Percentiles rank a stretch among this genome's conserved stretches.
phyloP scores from a whole-genome alignment of 2,888 invertebrate species.

The Ommatoiulus sabulosus region DNA sequence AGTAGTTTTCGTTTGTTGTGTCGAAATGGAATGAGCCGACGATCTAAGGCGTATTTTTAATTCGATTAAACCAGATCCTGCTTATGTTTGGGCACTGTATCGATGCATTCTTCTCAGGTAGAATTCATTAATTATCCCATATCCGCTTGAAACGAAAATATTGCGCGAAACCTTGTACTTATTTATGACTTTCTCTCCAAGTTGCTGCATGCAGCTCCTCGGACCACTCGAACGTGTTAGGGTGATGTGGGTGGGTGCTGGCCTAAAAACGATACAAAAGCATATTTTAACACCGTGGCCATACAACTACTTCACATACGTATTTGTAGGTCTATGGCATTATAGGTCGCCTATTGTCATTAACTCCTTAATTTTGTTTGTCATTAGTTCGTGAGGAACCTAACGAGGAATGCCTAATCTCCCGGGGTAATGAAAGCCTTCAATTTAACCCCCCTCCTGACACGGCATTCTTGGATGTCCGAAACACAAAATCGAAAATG shows the following conservation, averaged over 20 bases:
- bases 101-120: background rate
- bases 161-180: background rate
- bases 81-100: background rate
- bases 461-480: conserved; percentile 15
- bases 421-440: background rate
- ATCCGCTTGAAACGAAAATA: conserved; percentile 2
- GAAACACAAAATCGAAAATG: background rate
- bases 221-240: background rate
- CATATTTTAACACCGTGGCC: background rate
- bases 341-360: conserved; percentile 34
- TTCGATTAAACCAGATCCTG: conserved; percentile 6
- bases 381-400: conserved; percentile 34
- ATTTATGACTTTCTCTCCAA: conserved; percentile 18
- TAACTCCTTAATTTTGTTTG: conserved; percentile 34
- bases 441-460: background rate
- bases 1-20: too few species aligned
- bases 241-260: background rate
- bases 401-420: conserved; percentile 12
- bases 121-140: conserved; percentile 12
- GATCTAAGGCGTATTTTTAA: background rate
- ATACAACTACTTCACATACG: background rate
- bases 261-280: conserved; percentile 34
- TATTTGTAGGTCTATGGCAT: conserved; percentile 11
- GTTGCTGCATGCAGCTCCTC: background rate
- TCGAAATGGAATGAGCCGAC: too few species aligned